Base-by-base conservation (phyloP, 2,888 invertebrate species). In the Nebria salina region DNA sequence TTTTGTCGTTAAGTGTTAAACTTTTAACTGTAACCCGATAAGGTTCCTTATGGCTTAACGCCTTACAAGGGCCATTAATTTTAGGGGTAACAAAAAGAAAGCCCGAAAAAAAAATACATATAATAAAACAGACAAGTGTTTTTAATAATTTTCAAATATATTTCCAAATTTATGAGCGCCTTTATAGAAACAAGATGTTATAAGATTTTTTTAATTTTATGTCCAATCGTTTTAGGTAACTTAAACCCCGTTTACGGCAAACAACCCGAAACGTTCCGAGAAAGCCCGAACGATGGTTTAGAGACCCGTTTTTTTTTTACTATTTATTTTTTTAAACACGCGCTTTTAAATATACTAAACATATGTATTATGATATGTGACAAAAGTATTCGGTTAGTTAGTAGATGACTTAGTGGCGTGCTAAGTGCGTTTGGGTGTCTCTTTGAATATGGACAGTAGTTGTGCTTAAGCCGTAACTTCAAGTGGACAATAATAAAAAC, bases 311-410 rank as follows among this genome's bases (percentile, higher is more conserved):
- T 13, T 54, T 43, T 76, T 76, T 25, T 20, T 20, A n/a, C 20
- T 70, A 34, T 11, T 9, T 11, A 1, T 26, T 64, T 34, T 64
- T 25, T 13, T 20, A 34, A 15, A 8, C 75, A 65, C 65, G 34
- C 34, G 34, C 25, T 76, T 54, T 54, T 54, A 54, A 54, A 54
- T 54, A 54, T 54, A 54, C 54, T 54, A 54, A 54, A 54, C 54
- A 54, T 54, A 54, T 54, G 54, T 54, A 54, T 54, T 54, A 54
- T 54, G 54, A 54, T 54, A 11, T 54, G 54, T 54, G 54, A 54
- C 54, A 54, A 13, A 66, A 66, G 42, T 43, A 76, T 76, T 43
- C 68, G 65, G 76, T 76, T 66, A 41, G 76, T 54, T 54, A 54
- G 54, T 54, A 54, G 54, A 54, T 54, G 54, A 54, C 54, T 54